These are phyloP conservation scores for Dolichomitus sp. DNA, from an alignment of 2,888 invertebrate genomes.

Conservation along the genomic window DNA sequence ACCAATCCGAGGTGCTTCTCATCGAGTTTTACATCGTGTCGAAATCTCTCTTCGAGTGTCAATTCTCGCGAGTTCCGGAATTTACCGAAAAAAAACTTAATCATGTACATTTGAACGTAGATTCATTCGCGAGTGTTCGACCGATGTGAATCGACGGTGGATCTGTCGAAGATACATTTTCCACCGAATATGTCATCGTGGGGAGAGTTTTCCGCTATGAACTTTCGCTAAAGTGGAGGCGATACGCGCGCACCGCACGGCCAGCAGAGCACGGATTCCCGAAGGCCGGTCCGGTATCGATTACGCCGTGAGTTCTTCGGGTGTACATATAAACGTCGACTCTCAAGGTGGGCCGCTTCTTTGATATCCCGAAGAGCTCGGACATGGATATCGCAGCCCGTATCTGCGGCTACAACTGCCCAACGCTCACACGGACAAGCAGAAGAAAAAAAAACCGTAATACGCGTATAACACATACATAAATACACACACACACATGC, in stretches of 20 bases:
- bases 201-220: slow-evolving; percentile 16
- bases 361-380: slow-evolving; percentile 62
- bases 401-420: slow-evolving; percentile 43
- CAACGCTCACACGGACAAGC: slow-evolving; percentile 40
- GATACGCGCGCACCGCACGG: neutral
- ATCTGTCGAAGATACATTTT: neutral
- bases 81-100: slow-evolving; percentile 8
- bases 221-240: slow-evolving; percentile 28
- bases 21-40: slow-evolving; percentile 42
- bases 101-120: slow-evolving; percentile 2
- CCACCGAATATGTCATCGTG: slow-evolving; percentile 28
- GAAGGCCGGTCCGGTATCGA: slow-evolving; percentile 66
- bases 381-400: slow-evolving; percentile 66
- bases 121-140: slow-evolving; percentile 54
- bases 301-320: slow-evolving; percentile 65
- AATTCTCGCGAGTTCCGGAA: slow-evolving; percentile 45
- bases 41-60: slow-evolving; percentile 59
- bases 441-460: slow-evolving; percentile 19
- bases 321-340: slow-evolving; percentile 63
- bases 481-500: slow-evolving; percentile 16
- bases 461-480: slow-evolving; percentile 25
- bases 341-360: slow-evolving; percentile 69
- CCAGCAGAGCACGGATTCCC: slow-evolving; percentile 56
- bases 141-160: slow-evolving; percentile 39
- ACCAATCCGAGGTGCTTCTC: slow-evolving; percentile 36